These are phyloP conservation scores for Pituophis catenifer DNA, from an alignment of 2,113 vertebrate species.

Conservation along the genomic window DNA sequence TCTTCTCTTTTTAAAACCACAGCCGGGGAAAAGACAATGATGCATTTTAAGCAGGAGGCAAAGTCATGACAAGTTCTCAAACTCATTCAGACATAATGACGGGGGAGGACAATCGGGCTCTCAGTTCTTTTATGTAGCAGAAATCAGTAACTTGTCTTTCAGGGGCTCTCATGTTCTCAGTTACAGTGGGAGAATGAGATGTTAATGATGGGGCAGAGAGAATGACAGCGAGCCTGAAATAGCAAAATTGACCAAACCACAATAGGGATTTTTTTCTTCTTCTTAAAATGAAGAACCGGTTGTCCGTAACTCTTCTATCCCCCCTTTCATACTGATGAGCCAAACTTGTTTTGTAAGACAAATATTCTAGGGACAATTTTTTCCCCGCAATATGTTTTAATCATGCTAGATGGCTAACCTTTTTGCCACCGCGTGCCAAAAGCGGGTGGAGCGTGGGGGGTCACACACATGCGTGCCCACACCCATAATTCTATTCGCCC, in stretches of 20 bases:
- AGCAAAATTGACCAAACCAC: not conserved
- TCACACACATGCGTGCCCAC: too few species aligned
- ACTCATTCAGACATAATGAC: conserved; percentile 5
- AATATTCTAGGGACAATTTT: not conserved
- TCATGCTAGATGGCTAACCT: not conserved
- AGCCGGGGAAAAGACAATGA: conserved; percentile 1
- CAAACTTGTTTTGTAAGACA: not conserved
- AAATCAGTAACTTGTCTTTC: conserved; percentile 21
- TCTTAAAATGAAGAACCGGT: not conserved
- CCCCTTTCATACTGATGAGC: not conserved
- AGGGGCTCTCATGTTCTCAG: not conserved
- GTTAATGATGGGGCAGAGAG: not conserved
- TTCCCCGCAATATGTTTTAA: not conserved
- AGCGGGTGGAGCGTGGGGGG: too few species aligned
- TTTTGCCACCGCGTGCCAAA: too few species aligned
- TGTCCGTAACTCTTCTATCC: not conserved
- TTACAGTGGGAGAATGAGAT: not conserved
- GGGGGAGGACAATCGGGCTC: not conserved
- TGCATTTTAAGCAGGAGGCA: not conserved
- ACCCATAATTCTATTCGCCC: too few species aligned
- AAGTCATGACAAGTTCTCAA: not conserved
- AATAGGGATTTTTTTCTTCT: not conserved
- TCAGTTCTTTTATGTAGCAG: conserved; percentile 4
- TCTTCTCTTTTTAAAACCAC: not conserved
- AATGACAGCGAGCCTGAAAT: not conserved